Evolutionary conservation across 2,113 vertebrate species (phyloP), one percentile per base, ranked within the genome.

Genomic region (Chauna torquata): DNA sequence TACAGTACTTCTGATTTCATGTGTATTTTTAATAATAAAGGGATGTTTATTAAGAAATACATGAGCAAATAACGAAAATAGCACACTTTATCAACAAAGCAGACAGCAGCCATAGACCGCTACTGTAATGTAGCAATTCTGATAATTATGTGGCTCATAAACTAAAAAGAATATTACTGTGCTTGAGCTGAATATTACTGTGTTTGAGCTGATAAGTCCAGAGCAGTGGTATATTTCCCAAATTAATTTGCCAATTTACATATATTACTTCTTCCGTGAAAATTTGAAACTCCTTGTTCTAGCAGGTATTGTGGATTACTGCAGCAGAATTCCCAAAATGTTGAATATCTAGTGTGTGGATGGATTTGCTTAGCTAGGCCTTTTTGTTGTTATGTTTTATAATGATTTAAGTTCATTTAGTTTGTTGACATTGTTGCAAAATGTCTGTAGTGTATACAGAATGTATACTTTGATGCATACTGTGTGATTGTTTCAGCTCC

Each of bases 401-500:
- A 61, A 57, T 36, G 17, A 11, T 80, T 28, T 57, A 64, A 91
- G 77, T 81, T 81, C 0, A 22, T 58, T 74, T 54, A 59, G 13
- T 84, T 79, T 84, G 58, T 55, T 54, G 28, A 36, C 80, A 61
- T 13, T 81, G 25, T 71, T 87, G 52, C 68, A 68, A 68, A 75
- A 47, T 52, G 2, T 54, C 78, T 5, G 12, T 58, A 71, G 34
- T 16, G 16, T 45, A 28, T 66, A 50, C 1, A 10, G 34, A 32
- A 40, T 15, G 7, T 72, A 40, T 92, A 30, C 47, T 93, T 84
- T 64, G 74, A 57, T 72, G n/a, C 49, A 27, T 62, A 16, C 59
- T 68, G 18, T 72, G 47, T 81, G 76, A 96, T 72, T 84, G 78
- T 61, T 94, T 61, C 79, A 65, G 66, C 94, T 96, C 90, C 65